Conservation (phyloP, 2,113 vertebrate species). For the Acinonyx jubatus region DNA sequence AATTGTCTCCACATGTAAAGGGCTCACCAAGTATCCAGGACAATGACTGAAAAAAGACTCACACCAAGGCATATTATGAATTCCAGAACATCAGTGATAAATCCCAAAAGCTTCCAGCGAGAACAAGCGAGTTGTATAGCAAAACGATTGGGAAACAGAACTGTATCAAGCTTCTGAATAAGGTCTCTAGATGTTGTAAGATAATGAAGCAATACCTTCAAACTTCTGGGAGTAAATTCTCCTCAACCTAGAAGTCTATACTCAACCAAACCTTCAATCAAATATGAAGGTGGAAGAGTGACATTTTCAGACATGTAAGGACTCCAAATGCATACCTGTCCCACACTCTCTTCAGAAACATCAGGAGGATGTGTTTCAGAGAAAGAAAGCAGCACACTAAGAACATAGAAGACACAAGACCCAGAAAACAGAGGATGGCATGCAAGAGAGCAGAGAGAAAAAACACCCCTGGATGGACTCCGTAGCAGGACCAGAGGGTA, state of each 20-base stretch:
- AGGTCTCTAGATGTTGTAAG: neutral
- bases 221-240: neutral
- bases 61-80: neutral
- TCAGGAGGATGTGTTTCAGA: neutral
- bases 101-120: neutral
- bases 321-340: neutral
- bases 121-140: neutral
- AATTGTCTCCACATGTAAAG: neutral
- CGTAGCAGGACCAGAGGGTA: neutral
- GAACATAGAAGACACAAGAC: neutral
- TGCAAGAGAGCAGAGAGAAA: neutral
- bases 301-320: neutral
- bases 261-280: constrained; percentile 9
- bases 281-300: neutral
- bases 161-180: neutral
- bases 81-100: neutral
- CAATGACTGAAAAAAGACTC: neutral
- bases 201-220: neutral
- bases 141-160: neutral
- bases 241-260: neutral
- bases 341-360: neutral
- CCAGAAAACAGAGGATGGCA: neutral
- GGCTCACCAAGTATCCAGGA: neutral
- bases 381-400: neutral
- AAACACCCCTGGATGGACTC: neutral